phyloP scores from a whole-genome alignment of 2,797 vertebrate genomes.

The Sternotherus odoratus region DNA sequence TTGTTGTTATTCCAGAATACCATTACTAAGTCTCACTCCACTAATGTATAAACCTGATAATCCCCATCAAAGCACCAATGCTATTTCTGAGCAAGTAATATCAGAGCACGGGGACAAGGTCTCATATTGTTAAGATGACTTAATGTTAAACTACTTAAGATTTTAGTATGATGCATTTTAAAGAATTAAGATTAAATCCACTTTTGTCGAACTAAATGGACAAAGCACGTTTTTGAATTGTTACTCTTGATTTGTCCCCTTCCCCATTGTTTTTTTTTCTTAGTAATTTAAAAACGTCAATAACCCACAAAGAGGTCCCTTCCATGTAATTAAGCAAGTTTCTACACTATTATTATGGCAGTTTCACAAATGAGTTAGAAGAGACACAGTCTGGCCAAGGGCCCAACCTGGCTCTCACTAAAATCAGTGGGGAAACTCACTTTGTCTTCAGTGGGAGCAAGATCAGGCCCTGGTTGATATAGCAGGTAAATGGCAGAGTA shows the following conservation, averaged over 20 bases:
- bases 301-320: neutral
- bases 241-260: neutral
- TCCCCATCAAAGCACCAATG: neutral
- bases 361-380: neutral
- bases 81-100: neutral
- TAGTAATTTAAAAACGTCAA: neutral
- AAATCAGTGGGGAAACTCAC: slow-evolving; percentile 15
- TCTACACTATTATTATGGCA: neutral
- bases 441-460: neutral
- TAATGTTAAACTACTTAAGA: neutral
- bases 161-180: neutral
- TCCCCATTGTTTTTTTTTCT: neutral
- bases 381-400: neutral
- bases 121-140: neutral
- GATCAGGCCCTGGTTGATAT: neutral
- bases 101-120: neutral
- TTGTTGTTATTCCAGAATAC: neutral
- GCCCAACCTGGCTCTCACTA: neutral
- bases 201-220: neutral
- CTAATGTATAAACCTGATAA: neutral
- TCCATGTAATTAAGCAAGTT: neutral
- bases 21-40: neutral
- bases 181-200: neutral
- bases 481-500: neutral
- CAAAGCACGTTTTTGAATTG: neutral